A percentile compares a stretch with the other conserved stretches of the same genome.
Conservation (phyloP, 2,113 vertebrate genomes). For the Ploceus nigricollis region DNA sequence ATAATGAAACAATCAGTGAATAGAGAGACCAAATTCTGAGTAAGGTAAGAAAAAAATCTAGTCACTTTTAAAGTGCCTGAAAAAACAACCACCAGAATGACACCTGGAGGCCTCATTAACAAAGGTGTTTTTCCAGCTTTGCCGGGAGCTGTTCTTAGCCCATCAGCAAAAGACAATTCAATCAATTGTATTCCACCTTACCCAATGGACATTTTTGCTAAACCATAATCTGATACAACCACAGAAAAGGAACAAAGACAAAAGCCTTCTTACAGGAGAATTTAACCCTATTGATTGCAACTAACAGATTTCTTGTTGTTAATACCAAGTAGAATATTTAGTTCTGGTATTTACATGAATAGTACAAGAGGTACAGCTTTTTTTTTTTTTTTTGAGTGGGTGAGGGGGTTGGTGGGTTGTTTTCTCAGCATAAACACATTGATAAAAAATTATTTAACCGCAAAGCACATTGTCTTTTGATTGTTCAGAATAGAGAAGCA, state of each 20-base stretch:
- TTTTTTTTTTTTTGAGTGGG: neutral
- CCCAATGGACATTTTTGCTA: neutral
- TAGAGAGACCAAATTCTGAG: neutral
- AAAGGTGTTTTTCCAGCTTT: neutral
- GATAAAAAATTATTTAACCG: neutral
- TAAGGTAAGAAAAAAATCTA: neutral
- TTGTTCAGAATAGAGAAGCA: neutral
- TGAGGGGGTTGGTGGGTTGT: accelerated
- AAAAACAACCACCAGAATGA: neutral
- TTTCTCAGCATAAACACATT: neutral
- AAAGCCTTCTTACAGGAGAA: neutral
- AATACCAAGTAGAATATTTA: neutral
- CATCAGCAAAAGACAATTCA: neutral
- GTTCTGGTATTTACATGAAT: neutral
- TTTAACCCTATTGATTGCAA: neutral
- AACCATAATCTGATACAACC: neutral
- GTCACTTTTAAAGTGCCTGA: neutral
- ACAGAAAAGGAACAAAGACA: neutral
- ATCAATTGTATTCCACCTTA: neutral
- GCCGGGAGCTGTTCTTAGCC: neutral
- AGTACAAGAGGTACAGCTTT: neutral
- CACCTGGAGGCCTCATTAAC: neutral
- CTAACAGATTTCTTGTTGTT: neutral
- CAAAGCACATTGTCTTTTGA: neutral
- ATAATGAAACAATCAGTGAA: neutral